These are phyloP conservation scores for Rapana venosa DNA, from an alignment of 2,888 invertebrate genomes.

Conservation along the genomic window DNA sequence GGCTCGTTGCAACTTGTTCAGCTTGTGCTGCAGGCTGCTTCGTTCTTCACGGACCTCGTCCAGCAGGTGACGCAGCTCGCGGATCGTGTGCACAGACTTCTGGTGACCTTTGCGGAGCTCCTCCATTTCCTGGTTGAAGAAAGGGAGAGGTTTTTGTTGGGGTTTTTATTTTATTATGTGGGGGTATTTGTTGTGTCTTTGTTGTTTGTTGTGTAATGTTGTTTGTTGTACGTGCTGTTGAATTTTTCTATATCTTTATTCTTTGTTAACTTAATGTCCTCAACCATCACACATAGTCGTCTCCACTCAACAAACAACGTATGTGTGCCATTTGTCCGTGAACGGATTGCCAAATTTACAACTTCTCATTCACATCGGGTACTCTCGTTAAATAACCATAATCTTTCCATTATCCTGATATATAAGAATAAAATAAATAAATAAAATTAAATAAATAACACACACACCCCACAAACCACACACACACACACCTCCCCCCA, in stretches of 20 bases:
- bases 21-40: constrained; percentile 61
- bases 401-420: too few species aligned
- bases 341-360: too few species aligned
- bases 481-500: too few species aligned
- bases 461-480: too few species aligned
- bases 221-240: not conserved
- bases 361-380: too few species aligned
- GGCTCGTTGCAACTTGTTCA: constrained; percentile 54
- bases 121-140: constrained; percentile 60
- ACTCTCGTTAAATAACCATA: too few species aligned
- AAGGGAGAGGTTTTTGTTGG: not conserved
- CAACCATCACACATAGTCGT: too few species aligned
- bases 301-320: too few species aligned
- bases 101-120: constrained; percentile 62
- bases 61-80: constrained; percentile 64
- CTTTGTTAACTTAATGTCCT: not conserved
- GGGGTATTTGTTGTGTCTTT: not conserved
- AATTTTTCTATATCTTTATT: not conserved
- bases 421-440: too few species aligned
- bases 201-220: not conserved
- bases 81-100: constrained; percentile 65
- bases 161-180: not conserved
- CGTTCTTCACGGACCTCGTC: constrained; percentile 66
- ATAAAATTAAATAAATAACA: too few species aligned
- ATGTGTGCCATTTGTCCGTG: too few species aligned